Evolutionary conservation across 2,888 invertebrate genomes (phyloP), one percentile per base, ranked within the genome.

Genomic region (Emmelina monodactyla): DNA sequence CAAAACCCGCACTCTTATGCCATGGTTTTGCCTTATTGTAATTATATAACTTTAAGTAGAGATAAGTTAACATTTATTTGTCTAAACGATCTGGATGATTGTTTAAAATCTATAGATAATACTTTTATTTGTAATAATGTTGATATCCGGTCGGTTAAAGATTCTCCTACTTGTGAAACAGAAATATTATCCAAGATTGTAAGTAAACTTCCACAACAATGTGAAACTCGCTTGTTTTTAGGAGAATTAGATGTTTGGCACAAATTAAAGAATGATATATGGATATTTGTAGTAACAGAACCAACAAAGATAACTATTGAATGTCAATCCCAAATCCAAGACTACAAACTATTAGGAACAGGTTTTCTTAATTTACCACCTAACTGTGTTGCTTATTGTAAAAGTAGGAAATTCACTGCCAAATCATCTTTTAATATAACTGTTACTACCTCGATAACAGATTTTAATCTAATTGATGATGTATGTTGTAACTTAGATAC

Each of bases 1-100:
- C 7, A 33, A 12, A 28, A 35, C 12, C 19, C 35, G 7, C 37
- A 32, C 32, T 30, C 31, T 2, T 31, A 32, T 31, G n/a, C n/a
- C n/a, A n/a, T n/a, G n/a, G 38, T 42, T 19, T 28, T 40, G 22
- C 42, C 38, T 14, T 34, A 31, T 31, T 31, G 16, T 16, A 37
- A 36, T 19, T 42, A 38, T 28, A 38, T 42, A 31, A 35, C 33
- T 16, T 12, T 42, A n/a, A 40, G 22, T 22, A 40, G 29, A 29
- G 38, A 40, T 37, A 42, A 33, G 15, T 33, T 32, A 7, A 31
- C 14, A 15, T 42, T 35, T 33, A 34, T 22, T 34, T 38, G 29
- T 12, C 22, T 39, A 16, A 22, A 39, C 13, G 28, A 22, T 32
- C 25, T 42, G 22, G 34, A 19, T 32, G 25, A 22, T n/a, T 42